phyloP scores from a whole-genome alignment of 1,140 invertebrate genomes.

The Oryctes rhinoceros region DNA sequence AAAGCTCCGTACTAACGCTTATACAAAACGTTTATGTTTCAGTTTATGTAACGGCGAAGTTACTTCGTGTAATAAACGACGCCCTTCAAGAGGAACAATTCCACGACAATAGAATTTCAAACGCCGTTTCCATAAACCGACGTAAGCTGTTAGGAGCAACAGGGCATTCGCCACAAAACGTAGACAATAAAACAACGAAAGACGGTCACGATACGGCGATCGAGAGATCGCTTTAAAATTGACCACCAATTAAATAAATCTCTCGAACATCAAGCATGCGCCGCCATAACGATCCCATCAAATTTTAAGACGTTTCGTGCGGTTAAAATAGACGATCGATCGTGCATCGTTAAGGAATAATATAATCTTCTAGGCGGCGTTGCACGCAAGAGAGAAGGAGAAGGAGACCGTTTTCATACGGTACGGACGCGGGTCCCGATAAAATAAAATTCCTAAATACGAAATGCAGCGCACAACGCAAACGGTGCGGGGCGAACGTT shows the following conservation, averaged over 20 bases:
- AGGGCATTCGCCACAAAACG: neutral
- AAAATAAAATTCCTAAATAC: conserved; percentile 7
- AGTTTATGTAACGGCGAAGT: no score
- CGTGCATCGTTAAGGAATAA: conserved; percentile 6
- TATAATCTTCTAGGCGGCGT: neutral
- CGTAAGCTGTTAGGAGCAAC: neutral
- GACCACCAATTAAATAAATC: conserved; percentile 22
- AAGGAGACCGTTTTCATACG: no score
- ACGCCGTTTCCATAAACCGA: neutral
- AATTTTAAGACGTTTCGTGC: conserved; percentile 21
- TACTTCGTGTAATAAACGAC: no score
- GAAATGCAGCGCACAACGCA: neutral
- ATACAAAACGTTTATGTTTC: no score
- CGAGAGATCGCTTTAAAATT: conserved; percentile 4
- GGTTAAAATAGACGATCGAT: conserved; percentile 5
- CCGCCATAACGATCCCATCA: conserved; percentile 6
- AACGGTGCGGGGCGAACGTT: neutral
- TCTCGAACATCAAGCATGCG: conserved; percentile 3
- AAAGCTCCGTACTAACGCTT: no score
- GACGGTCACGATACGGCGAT: conserved; percentile 14
- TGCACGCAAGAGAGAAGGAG: neutral
- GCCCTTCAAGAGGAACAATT: neutral
- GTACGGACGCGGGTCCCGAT: neutral
- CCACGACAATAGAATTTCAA: neutral
- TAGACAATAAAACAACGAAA: neutral